phyloP scores from a whole-genome alignment of 2,888 invertebrate genomes.

The Sphaeridia pumilis region DNA sequence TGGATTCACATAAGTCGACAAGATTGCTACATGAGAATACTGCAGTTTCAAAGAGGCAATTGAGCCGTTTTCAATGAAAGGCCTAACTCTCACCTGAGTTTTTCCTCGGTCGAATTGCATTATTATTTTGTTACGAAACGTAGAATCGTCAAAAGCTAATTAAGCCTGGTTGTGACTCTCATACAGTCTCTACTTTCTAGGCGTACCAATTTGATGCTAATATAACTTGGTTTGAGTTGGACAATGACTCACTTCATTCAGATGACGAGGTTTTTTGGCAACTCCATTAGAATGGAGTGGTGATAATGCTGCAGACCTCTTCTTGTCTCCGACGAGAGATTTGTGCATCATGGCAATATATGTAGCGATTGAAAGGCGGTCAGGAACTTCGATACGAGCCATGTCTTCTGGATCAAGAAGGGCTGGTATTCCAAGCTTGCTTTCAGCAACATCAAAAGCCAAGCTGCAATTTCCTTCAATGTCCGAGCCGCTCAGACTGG shows the following conservation, averaged over 20 bases:
- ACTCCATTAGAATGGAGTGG: neutral
- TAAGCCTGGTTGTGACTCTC: too few relatives aligned
- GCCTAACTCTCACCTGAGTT: too few relatives aligned
- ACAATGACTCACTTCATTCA: neutral
- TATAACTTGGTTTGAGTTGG: too few relatives aligned
- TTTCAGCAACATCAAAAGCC: constrained; percentile 35
- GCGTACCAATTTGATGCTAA: too few relatives aligned
- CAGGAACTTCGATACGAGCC: constrained; percentile 32
- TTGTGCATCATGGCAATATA: constrained; percentile 34
- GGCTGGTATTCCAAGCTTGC: constrained; percentile 34
- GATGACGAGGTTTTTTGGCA: neutral
- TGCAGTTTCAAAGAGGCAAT: too few relatives aligned
- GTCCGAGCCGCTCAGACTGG: constrained; percentile 32
- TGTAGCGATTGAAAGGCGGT: constrained; percentile 33
- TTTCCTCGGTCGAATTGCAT: too few relatives aligned
- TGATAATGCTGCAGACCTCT: constrained; percentile 18
- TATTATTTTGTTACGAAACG: too few relatives aligned
- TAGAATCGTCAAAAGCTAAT: too few relatives aligned
- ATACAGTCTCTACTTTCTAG: too few relatives aligned
- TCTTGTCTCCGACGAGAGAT: constrained; percentile 28
- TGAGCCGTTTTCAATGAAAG: too few relatives aligned
- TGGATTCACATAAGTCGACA: too few relatives aligned
- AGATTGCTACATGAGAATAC: too few relatives aligned
- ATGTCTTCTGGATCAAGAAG: constrained; percentile 30
- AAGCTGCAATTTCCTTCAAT: constrained; percentile 34